These are phyloP conservation scores for Linepithema humile DNA, from an alignment of 1,140 invertebrate species.

Conservation along the genomic window DNA sequence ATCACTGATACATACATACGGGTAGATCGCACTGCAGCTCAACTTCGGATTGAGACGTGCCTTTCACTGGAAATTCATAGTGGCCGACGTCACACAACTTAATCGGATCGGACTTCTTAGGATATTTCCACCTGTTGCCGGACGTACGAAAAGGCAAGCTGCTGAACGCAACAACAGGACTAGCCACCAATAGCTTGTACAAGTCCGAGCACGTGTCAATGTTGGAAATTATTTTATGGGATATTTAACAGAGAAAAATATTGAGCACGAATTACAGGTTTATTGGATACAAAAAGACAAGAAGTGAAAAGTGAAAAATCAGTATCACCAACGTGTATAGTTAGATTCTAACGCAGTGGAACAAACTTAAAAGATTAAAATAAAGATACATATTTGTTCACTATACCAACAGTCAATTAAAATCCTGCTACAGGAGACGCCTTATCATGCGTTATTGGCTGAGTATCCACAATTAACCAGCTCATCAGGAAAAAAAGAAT, in stretches of 20 bases:
- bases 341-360: too few relatives aligned
- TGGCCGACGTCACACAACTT: background rate
- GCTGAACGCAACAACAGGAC: background rate
- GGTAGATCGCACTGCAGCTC: background rate
- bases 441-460: background rate
- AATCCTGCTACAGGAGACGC: accelerated
- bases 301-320: too few relatives aligned
- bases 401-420: too few relatives aligned
- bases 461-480: background rate
- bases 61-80: background rate
- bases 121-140: background rate
- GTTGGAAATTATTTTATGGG: too few relatives aligned
- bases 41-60: background rate
- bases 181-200: accelerated
- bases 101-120: background rate
- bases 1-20: background rate
- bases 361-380: too few relatives aligned
- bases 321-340: too few relatives aligned
- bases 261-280: too few relatives aligned
- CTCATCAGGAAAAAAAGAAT: background rate
- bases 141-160: too few relatives aligned
- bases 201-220: background rate
- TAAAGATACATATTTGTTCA: too few relatives aligned
- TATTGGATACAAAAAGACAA: too few relatives aligned
- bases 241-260: too few relatives aligned